Base-by-base conservation (phyloP, 2,888 invertebrate genomes). In the Drosophila gaucha region DNA sequence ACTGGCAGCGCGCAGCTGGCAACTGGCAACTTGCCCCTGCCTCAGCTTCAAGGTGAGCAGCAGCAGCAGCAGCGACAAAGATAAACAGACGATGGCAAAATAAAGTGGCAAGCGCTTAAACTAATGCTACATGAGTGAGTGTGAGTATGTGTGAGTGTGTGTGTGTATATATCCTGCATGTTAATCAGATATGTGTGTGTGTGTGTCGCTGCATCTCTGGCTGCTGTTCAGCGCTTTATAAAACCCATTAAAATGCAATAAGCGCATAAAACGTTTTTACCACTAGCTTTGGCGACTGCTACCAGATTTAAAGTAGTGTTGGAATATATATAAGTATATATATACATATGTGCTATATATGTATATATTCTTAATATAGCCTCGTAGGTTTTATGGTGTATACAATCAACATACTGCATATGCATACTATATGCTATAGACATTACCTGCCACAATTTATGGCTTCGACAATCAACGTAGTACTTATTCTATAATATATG, bases 221-320 rank as follows among this genome's bases (percentile, higher is more conserved):
- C 54, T 55, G 39, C 47, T 46, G 43, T 55, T 67, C 41, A 63
- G 30, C 59, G 65, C 55, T 60, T 68, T 43, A 66, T 35, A 54
- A 67, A 73, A 55, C 44, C 69, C 74, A 83, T 82, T 80, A 83
- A 82, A 76, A 78, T 78, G 80, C 78, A 82, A 74, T 78, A 66
- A 76, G 83, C 70, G 58, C 62, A 43, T 50, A 59, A 66, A 75
- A 64, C 70, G 66, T 41, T 82, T 82, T 67, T 72, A 44, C 74
- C 60, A 67, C 46, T 33, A 76, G 39, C 39, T 30, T 35, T 54
- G 46, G 28, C 46, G 38, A 60, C 62, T 74, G 28, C 63, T 63
- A 52, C 39, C 31, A 20, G 56, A 55, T 64, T 63, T 54, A 10
- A 70, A 74, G 67, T 43, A 46, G 20, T 43, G 44, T 38, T 20